Evolutionary conservation across 2,888 invertebrate genomes (phyloP).

Genomic region (Drosophila leonis): DNA sequence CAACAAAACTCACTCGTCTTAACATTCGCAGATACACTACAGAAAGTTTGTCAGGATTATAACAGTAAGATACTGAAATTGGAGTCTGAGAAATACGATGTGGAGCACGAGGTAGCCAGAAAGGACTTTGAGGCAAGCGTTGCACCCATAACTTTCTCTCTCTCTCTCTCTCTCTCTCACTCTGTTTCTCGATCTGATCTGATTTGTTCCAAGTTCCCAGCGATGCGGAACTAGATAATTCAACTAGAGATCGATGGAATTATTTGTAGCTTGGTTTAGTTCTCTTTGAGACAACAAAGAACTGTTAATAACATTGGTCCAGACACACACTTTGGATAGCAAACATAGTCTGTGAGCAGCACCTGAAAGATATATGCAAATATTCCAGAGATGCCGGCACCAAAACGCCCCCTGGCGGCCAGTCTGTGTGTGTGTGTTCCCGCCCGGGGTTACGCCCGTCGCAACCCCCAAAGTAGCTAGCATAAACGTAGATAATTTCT

Average conservation of each 20-base stretch:
- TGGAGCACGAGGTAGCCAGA: conserved; percentile 97
- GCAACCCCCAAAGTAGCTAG: conserved; percentile 23
- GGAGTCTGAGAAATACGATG: conserved; percentile 95
- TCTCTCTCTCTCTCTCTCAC: conserved; percentile 9
- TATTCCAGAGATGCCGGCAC: conserved; percentile 59
- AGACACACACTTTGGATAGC: conserved; percentile 24
- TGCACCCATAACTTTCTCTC: conserved; percentile 38
- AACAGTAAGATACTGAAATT: conserved; percentile 84
- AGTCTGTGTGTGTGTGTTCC: conserved; percentile 40
- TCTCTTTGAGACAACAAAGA: conserved; percentile 28
- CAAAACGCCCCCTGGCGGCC: conserved; percentile 54
- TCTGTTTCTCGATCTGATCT: conserved; percentile 6
- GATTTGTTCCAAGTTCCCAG: conserved; percentile 16
- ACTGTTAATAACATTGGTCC: conserved; percentile 48
- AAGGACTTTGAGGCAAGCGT: conserved; percentile 97
- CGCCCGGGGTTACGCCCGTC: conserved; percentile 39
- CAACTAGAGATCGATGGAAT: conserved; percentile 40
- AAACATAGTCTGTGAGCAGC: conserved; percentile 29
- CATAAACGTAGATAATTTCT: conserved; percentile 20
- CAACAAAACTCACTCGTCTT: conserved; percentile 48
- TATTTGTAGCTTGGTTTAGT: conserved; percentile 32
- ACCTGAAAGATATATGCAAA: conserved; percentile 67
- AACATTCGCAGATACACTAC: conserved; percentile 82
- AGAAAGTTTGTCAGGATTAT: conserved; percentile 83
- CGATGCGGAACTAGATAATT: conserved; percentile 29